These are phyloP conservation scores for Cottoperca gobio DNA, from an alignment of 2,797 vertebrate genomes.

Conservation along the genomic window DNA sequence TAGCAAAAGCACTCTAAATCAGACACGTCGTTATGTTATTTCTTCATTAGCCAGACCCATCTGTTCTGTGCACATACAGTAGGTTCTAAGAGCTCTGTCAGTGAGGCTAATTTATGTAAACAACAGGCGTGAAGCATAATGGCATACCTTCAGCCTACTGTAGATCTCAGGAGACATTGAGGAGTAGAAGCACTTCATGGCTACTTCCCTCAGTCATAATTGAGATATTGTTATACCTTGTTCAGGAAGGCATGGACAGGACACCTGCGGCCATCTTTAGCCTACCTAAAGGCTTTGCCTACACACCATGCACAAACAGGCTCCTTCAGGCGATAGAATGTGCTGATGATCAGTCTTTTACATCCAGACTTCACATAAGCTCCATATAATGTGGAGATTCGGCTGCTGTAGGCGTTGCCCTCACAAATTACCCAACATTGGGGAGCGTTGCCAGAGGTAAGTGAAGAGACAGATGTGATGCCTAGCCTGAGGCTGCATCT, in stretches of 20 bases:
- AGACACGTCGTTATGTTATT: neutral
- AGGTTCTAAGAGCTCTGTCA: slow-evolving; percentile 13
- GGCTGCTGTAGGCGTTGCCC: neutral
- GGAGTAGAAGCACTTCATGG: slow-evolving; percentile 5
- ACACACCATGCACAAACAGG: neutral
- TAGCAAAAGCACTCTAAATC: slow-evolving; percentile 6
- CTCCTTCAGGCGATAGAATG: neutral
- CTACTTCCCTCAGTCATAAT: neutral
- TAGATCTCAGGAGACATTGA: neutral
- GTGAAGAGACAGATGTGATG: slow-evolving; percentile 38
- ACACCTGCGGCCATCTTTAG: neutral
- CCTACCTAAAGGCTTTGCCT: slow-evolving; percentile 6
- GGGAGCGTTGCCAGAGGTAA: slow-evolving; percentile 36
- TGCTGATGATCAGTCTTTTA: slow-evolving; percentile 3
- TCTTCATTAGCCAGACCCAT: slow-evolving; percentile 4
- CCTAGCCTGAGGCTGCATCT: slow-evolving; percentile 33
- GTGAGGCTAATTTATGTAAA: slow-evolving; percentile 29
- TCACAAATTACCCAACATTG: slow-evolving; percentile 26
- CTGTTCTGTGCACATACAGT: neutral
- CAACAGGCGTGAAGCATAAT: slow-evolving; percentile 25
- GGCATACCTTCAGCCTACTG: slow-evolving; percentile 11
- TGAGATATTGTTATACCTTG: neutral
- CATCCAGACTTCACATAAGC: neutral
- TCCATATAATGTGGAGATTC: slow-evolving; percentile 2
- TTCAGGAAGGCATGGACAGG: neutral